Conservation (phyloP, 2,888 invertebrate genomes). For the Clunio marinus region DNA sequence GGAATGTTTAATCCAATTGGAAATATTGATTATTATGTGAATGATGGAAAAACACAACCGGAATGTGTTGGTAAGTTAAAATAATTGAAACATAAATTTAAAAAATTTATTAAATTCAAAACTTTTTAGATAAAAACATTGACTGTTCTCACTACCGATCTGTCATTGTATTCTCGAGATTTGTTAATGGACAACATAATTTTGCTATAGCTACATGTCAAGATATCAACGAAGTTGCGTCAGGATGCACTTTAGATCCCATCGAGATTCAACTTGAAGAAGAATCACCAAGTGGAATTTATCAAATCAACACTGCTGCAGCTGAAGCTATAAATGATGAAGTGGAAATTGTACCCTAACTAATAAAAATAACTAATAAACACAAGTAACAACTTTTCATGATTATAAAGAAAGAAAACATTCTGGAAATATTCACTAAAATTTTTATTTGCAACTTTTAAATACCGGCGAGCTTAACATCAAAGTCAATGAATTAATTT, state of each 20-base stretch:
- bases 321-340: constrained; percentile 20
- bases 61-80: neutral
- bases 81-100: neutral
- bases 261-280: constrained; percentile 27
- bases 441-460: no score
- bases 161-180: neutral
- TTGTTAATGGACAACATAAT: constrained; percentile 3
- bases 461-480: no score
- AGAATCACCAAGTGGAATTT: constrained; percentile 24
- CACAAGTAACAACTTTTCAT: no score
- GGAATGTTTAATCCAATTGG: constrained; percentile 27
- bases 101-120: neutral
- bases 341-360: no score
- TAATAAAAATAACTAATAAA: no score
- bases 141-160: constrained; percentile 30
- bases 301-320: constrained; percentile 26
- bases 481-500: no score
- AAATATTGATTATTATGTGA: constrained; percentile 27
- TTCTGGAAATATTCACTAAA: no score
- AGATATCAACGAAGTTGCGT: constrained; percentile 18
- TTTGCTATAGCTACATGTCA: constrained; percentile 9
- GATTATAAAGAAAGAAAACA: no score
- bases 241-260: constrained; percentile 12
- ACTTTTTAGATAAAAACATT: neutral
- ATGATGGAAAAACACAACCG: constrained; percentile 13